Conservation (phyloP, 2,797 vertebrate species). For the Peromyscus aztecus region DNA sequence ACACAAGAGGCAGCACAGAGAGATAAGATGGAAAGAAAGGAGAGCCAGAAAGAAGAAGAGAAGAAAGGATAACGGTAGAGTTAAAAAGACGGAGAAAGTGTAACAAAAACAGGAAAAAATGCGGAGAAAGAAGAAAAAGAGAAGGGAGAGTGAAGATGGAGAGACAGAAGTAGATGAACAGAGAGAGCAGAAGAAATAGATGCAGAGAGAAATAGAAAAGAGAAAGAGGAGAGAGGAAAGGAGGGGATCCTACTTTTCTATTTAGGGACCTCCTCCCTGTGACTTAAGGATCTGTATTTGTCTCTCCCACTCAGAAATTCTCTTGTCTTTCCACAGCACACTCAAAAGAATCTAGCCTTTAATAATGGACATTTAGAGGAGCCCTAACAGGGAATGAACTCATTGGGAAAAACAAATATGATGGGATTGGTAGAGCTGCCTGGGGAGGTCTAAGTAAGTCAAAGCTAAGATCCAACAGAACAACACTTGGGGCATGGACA, state of each 20-base stretch:
- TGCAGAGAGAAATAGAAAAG: background rate
- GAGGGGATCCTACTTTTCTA: too few species aligned
- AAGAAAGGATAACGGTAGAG: background rate
- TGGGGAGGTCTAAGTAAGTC: background rate
- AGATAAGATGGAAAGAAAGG: background rate
- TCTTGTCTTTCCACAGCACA: background rate
- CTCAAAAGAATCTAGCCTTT: background rate
- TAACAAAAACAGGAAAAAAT: background rate
- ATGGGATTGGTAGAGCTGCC: background rate
- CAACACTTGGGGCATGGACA: rapidly evolving
- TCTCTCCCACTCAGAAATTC: background rate
- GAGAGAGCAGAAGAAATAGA: background rate
- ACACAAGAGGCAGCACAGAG: background rate
- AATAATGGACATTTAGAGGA: background rate
- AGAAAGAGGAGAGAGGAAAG: background rate
- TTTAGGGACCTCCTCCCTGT: rapidly evolving
- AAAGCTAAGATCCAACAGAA: background rate
- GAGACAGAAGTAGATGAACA: background rate
- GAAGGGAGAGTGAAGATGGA: background rate
- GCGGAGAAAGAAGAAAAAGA: background rate
- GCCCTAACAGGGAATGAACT: background rate
- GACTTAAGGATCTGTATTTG: background rate
- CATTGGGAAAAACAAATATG: background rate
- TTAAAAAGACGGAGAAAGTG: background rate
- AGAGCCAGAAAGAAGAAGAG: background rate